phyloP scores from a whole-genome alignment of 1,140 invertebrate genomes.

The Nymphalis io region DNA sequence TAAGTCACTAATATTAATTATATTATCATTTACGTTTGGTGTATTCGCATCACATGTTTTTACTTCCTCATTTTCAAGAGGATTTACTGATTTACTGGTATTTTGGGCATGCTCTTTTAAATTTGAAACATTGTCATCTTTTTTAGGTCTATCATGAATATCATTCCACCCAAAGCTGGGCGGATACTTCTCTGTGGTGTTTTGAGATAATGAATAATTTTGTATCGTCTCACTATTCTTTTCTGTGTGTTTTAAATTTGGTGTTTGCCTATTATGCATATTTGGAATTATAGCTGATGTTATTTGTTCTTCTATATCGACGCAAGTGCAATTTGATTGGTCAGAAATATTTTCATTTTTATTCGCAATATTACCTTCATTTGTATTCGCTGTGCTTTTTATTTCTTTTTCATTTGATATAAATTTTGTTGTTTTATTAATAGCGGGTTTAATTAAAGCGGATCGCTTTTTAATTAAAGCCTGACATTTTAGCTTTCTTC shows the following conservation, averaged over 20 bases:
- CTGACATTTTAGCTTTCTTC: not conserved
- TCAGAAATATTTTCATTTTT: not conserved
- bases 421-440: not conserved
- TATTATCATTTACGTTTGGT: not conserved
- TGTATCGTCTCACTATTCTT: not conserved
- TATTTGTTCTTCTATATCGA: constrained; percentile 34
- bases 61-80: not conserved
- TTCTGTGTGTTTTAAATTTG: not conserved
- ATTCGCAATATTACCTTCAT: not conserved
- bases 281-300: constrained; percentile 24
- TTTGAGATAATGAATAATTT: not conserved
- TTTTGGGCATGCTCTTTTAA: not conserved
- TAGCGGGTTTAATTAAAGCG: not conserved
- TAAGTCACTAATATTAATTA: not conserved
- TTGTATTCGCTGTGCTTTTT: not conserved
- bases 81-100: not conserved
- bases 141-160: not conserved
- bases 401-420: not conserved
- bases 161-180: too few species aligned
- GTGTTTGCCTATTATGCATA: not conserved
- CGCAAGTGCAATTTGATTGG: not conserved
- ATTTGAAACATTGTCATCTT: not conserved
- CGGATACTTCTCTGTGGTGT: not conserved
- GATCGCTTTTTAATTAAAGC: not conserved
- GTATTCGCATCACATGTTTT: not conserved